phyloP scores from a whole-genome alignment of 2,113 vertebrate species.

The Macquaria australasica region DNA sequence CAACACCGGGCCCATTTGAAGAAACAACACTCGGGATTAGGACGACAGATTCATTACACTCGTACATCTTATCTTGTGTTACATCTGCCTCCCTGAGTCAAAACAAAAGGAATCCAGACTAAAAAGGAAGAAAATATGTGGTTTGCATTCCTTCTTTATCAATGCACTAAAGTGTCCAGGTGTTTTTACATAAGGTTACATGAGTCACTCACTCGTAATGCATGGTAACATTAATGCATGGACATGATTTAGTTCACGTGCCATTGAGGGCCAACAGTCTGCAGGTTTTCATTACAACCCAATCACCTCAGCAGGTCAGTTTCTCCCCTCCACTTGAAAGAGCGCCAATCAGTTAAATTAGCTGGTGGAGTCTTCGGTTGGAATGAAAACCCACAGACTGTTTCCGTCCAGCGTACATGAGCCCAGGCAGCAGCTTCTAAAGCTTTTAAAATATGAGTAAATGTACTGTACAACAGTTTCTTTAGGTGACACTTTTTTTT shows the following conservation, averaged over 20 bases:
- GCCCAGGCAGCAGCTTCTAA: not conserved
- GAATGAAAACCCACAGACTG: not conserved
- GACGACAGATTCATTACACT: not conserved
- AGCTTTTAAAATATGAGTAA: not conserved
- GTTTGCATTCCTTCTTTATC: not conserved
- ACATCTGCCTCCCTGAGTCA: not conserved
- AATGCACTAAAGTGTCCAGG: not conserved
- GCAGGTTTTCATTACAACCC: not conserved
- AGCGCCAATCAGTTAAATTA: not conserved
- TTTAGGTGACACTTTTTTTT: not conserved
- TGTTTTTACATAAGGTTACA: not conserved
- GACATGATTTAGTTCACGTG: not conserved
- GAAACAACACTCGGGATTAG: not conserved
- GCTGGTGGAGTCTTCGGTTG: not conserved
- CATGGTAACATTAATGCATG: not conserved
- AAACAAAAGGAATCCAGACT: not conserved
- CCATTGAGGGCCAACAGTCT: not conserved
- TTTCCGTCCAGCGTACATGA: not conserved
- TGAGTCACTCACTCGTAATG: not conserved
- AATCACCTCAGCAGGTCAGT: not conserved
- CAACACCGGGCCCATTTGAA: not conserved
- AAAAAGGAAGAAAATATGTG: not conserved
- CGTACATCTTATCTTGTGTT: not conserved
- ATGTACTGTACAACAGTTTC: too few species aligned
- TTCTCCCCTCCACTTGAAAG: not conserved